Conservation (phyloP, 2,888 invertebrate genomes). For the Rhagonycha fulva region DNA sequence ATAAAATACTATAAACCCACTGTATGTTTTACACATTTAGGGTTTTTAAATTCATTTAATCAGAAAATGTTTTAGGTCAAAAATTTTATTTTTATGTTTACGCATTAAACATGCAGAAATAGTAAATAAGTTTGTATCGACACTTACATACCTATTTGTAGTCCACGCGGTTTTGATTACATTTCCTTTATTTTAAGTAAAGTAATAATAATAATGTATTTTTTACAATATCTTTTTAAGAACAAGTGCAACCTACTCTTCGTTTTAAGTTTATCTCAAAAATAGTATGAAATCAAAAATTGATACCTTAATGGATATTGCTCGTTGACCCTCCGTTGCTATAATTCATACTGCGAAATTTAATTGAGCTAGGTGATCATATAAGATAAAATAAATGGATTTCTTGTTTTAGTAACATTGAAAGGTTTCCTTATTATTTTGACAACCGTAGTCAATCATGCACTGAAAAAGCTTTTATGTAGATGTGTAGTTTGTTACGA, state of each 20-base stretch:
- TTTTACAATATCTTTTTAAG: neutral
- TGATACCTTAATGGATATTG: neutral
- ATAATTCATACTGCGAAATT: neutral
- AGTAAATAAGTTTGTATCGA: too few relatives aligned
- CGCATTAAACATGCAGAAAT: neutral
- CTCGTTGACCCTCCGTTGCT: neutral
- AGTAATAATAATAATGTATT: neutral
- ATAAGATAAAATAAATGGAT: neutral
- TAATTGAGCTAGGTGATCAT: neutral
- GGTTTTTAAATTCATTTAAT: slow-evolving; percentile 28
- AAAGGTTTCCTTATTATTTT: neutral
- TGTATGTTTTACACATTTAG: slow-evolving; percentile 35
- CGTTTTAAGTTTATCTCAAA: neutral
- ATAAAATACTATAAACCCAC: slow-evolving; percentile 35
- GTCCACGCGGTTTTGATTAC: neutral
- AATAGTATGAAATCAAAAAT: neutral
- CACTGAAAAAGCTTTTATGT: neutral
- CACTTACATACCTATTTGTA: neutral
- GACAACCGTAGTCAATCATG: neutral
- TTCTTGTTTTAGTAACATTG: neutral
- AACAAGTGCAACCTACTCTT: neutral
- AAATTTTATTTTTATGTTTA: neutral
- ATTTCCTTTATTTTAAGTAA: neutral
- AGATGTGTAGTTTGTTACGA: neutral
- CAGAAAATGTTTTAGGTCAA: slow-evolving; percentile 24